Evolutionary conservation across 1,140 invertebrate genomes (phyloP).

Genomic region (Himalopsyche phryganea): DNA sequence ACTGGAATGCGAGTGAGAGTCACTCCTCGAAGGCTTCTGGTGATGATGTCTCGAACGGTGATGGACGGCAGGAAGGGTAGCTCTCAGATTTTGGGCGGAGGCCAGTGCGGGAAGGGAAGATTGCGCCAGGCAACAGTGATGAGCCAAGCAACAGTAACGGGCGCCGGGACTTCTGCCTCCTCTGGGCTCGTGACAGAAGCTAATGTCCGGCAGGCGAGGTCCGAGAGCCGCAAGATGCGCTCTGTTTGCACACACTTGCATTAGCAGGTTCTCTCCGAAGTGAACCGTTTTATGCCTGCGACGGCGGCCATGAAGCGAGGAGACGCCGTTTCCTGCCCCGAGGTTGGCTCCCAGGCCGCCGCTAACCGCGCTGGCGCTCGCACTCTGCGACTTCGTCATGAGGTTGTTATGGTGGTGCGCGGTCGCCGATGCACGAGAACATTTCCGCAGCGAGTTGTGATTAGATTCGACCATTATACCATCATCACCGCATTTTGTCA

Average conservation of each 20-base stretch:
- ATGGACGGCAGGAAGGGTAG: conserved; percentile 39
- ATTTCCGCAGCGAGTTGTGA: conserved; percentile 47
- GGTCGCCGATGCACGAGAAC: conserved; percentile 45
- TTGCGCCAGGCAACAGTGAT: conserved; percentile 47
- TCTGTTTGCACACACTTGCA: conserved; percentile 64
- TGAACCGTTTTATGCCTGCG: conserved; percentile 71
- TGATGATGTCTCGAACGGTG: conserved; percentile 39
- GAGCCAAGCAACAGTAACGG: conserved; percentile 48
- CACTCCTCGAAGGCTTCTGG: conserved; percentile 40
- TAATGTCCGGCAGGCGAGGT: conserved; percentile 48
- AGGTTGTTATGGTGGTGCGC: conserved; percentile 38
- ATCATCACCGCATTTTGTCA: conserved; percentile 45
- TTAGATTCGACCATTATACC: conserved; percentile 54
- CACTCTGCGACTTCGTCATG: conserved; percentile 31
- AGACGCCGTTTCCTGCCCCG: conserved; percentile 39
- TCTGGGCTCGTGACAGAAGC: conserved; percentile 50
- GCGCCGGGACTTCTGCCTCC: conserved; percentile 45
- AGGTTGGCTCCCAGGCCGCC: conserved; percentile 36
- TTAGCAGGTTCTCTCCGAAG: conserved; percentile 66
- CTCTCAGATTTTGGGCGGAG: conserved; percentile 34
- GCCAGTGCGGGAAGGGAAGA: conserved; percentile 41
- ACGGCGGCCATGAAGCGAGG: conserved; percentile 56
- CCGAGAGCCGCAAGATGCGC: conserved; percentile 48
- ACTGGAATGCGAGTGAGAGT: conserved; percentile 45
- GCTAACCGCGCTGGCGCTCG: conserved; percentile 36